Percentiles rank a stretch among this genome's conserved stretches.
These are phyloP conservation scores for Anableps anableps DNA, from an alignment of 2,797 vertebrate species.

Conservation along the genomic window DNA sequence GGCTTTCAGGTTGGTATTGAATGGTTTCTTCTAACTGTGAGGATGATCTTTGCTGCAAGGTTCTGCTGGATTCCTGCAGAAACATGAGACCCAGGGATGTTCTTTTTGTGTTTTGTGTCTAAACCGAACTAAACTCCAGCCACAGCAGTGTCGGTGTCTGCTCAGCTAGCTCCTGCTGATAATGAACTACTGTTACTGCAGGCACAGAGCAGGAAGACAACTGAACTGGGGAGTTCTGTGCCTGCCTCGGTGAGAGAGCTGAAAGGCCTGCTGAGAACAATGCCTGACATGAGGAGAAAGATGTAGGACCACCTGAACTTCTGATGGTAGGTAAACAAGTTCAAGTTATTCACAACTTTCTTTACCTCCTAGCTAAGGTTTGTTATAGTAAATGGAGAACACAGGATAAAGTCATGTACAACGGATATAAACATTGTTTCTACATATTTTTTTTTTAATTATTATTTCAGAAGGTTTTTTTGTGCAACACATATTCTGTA, in stretches of 20 bases:
- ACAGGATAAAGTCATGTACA: neutral
- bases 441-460: too few relatives aligned
- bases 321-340: neutral
- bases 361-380: neutral
- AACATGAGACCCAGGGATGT: neutral
- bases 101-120: neutral
- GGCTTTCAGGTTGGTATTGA: neutral
- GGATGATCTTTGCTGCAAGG: neutral
- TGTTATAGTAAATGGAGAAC: neutral
- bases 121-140: slow-evolving; percentile 8
- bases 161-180: slow-evolving; percentile 9
- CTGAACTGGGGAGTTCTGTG: neutral
- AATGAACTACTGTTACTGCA: slow-evolving; percentile 7
- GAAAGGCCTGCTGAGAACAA: slow-evolving; percentile 5
- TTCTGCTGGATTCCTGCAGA: neutral
- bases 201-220: neutral
- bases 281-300: slow-evolving; percentile 1
- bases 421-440: neutral
- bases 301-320: neutral
- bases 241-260: slow-evolving; percentile 1
- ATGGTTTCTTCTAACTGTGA: slow-evolving; percentile 3
- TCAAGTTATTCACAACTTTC: neutral
- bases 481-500: too few relatives aligned
- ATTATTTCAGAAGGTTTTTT: too few relatives aligned
- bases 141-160: slow-evolving; percentile 5